Percentiles rank a stretch among this genome's conserved stretches.
phyloP scores from a whole-genome alignment of 2,113 vertebrate species.

The Corythoichthys haematopterus region DNA sequence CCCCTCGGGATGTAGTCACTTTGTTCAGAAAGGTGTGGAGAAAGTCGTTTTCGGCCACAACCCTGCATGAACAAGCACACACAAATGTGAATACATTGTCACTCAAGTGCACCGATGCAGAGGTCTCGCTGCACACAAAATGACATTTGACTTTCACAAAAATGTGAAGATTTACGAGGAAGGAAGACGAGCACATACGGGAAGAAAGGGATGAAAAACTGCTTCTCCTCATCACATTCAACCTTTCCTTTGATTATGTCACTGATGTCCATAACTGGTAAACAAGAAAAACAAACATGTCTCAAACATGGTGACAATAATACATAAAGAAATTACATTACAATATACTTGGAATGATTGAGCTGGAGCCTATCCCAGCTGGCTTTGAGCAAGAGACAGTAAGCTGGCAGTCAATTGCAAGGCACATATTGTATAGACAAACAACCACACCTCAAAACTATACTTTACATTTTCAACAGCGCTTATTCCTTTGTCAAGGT shows the following conservation, averaged over 20 bases:
- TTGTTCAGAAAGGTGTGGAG: conserved; percentile 89
- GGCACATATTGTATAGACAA: no score
- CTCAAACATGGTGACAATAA: no score
- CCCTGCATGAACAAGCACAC: conserved; percentile 66
- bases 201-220: conserved; percentile 94
- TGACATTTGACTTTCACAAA: conserved; percentile 2
- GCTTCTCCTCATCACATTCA: conserved; percentile 94
- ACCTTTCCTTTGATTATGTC: conserved; percentile 94
- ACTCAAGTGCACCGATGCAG: neutral
- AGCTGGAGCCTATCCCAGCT: no score
- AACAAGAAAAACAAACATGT: conserved; percentile 8
- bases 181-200: conserved; percentile 78
- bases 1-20: conserved; percentile 85
- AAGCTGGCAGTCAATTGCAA: no score
- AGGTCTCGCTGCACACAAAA: conserved; percentile 1
- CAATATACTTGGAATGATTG: no score
- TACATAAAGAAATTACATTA: no score
- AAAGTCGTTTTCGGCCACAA: conserved; percentile 88
- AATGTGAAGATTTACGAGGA: neutral
- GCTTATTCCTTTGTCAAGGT: no score
- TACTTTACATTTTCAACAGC: no score
- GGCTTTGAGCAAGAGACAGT: no score
- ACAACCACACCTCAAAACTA: no score
- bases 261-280: conserved; percentile 95
- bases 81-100: neutral